Conservation (phyloP, 2,888 invertebrate genomes). For the Acronicta leporina region DNA sequence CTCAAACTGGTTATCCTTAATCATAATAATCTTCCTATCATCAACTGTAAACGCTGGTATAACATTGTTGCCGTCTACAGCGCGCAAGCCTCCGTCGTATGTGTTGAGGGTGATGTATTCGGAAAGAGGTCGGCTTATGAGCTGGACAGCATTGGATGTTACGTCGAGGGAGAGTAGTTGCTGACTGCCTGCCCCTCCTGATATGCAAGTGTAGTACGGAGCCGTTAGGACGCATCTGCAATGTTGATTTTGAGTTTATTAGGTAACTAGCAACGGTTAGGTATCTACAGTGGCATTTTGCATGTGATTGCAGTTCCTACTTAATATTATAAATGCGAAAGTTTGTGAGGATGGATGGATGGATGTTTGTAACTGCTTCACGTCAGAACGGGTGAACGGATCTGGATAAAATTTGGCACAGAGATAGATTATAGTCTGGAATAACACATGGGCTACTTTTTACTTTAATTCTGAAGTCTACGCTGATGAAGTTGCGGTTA, state of each 20-base stretch:
- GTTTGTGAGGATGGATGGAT: too few relatives aligned
- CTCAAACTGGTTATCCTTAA: conserved; percentile 75
- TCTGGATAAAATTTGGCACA: too few relatives aligned
- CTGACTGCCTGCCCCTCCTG: conserved; percentile 79
- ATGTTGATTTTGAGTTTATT: conserved; percentile 25
- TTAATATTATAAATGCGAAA: too few relatives aligned
- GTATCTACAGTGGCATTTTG: too few relatives aligned
- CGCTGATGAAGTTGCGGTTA: too few relatives aligned
- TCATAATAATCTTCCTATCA: conserved; percentile 75
- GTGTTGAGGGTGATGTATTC: conserved; percentile 63
- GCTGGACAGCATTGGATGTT: conserved; percentile 83
- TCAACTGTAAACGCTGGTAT: conserved; percentile 80
- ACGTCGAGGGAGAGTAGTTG: conserved; percentile 91
- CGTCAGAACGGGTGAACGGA: too few relatives aligned
- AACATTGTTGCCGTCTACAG: conserved; percentile 72
- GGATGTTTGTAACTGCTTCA: too few relatives aligned
- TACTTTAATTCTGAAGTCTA: too few relatives aligned
- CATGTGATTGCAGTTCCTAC: too few relatives aligned
- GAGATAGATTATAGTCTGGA: too few relatives aligned
- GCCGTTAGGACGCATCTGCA: conserved; percentile 90
- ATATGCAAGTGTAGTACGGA: conserved; percentile 91
- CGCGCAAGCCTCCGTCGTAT: conserved; percentile 63
- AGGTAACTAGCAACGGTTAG: too few relatives aligned
- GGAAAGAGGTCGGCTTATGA: conserved; percentile 83
- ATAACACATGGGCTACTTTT: too few relatives aligned